Evolutionary conservation across 2,888 invertebrate species (phyloP).

Genomic region (Drosophila buzzatii): DNA sequence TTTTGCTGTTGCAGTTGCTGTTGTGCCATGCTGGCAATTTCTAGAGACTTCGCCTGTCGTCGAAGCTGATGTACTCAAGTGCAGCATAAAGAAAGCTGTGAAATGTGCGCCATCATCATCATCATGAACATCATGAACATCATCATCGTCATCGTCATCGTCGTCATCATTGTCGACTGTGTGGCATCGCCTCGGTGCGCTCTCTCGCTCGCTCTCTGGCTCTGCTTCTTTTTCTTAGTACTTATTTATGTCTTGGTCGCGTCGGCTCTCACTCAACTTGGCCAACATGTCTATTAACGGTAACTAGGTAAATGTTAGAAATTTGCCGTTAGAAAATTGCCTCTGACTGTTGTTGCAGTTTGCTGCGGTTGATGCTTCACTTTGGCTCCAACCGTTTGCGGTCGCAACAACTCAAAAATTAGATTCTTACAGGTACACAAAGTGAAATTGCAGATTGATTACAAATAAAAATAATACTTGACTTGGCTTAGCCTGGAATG

Average conservation of each 20-base stretch:
- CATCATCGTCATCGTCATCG: constrained; percentile 1
- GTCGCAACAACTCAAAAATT: constrained; percentile 45
- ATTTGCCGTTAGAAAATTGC: constrained; percentile 79
- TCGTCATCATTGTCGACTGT: constrained; percentile 4
- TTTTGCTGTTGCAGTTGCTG: background rate
- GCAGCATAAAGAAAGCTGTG: constrained; percentile 66
- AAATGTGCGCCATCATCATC: constrained; percentile 59
- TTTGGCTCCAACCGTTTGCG: constrained; percentile 27
- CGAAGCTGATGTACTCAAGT: constrained; percentile 56
- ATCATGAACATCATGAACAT: constrained; percentile 18
- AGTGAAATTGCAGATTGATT: constrained; percentile 7
- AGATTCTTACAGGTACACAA: constrained; percentile 34
- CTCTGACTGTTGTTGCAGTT: constrained; percentile 33
- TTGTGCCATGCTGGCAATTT: constrained; percentile 11
- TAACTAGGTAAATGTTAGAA: constrained; percentile 81
- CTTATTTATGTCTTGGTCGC: constrained; percentile 71
- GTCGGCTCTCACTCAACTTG: constrained; percentile 69
- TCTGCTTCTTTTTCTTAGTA: constrained; percentile 36
- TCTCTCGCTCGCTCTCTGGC: background rate
- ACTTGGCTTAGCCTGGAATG: background rate
- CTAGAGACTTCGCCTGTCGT: constrained; percentile 14
- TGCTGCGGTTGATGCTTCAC: constrained; percentile 39
- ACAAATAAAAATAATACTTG: background rate
- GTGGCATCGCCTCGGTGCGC: constrained; percentile 4
- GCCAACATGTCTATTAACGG: constrained; percentile 81